phyloP scores from a whole-genome alignment of 2,888 invertebrate genomes.

The Esperia sulphurella region DNA sequence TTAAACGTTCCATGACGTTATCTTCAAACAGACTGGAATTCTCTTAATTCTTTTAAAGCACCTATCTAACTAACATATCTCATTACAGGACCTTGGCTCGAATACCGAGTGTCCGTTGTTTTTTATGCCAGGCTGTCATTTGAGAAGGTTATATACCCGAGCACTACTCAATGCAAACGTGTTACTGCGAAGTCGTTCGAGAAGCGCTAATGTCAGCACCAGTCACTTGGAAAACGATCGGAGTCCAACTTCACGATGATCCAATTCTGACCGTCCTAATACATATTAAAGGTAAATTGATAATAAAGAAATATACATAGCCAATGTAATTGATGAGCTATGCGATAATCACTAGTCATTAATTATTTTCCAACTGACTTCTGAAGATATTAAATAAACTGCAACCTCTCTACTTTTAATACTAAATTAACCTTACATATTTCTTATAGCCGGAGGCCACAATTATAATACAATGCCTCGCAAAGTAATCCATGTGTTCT shows the following conservation, averaged over 20 bases:
- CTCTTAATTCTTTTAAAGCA: conserved; percentile 57
- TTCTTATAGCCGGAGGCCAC: too few relatives aligned
- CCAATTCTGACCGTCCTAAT: conserved; percentile 25
- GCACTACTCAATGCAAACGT: conserved; percentile 70
- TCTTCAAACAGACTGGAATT: conserved; percentile 47
- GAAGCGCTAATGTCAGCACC: conserved; percentile 26
- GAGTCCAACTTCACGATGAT: conserved; percentile 25
- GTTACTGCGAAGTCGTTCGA: conserved; percentile 35
- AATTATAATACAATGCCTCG: too few relatives aligned
- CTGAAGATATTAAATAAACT: too few relatives aligned
- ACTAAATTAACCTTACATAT: too few relatives aligned
- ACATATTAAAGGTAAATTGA: too few relatives aligned
- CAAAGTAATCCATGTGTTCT: too few relatives aligned
- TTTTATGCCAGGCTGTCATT: conserved; percentile 70
- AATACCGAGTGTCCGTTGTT: conserved; percentile 74
- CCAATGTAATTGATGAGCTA: neutral
- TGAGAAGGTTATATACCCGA: conserved; percentile 68
- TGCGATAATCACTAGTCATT: too few relatives aligned
- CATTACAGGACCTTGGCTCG: conserved; percentile 75
- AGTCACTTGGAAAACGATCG: conserved; percentile 38
- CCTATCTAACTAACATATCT: conserved; percentile 70
- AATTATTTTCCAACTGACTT: too few relatives aligned
- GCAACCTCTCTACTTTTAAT: too few relatives aligned
- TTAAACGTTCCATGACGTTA: conserved; percentile 38
- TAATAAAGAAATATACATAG: too few relatives aligned